Percentiles rank a stretch among this genome's conserved stretches.
phyloP scores from a whole-genome alignment of 2,113 vertebrate species.

The Actinemys pallida region DNA sequence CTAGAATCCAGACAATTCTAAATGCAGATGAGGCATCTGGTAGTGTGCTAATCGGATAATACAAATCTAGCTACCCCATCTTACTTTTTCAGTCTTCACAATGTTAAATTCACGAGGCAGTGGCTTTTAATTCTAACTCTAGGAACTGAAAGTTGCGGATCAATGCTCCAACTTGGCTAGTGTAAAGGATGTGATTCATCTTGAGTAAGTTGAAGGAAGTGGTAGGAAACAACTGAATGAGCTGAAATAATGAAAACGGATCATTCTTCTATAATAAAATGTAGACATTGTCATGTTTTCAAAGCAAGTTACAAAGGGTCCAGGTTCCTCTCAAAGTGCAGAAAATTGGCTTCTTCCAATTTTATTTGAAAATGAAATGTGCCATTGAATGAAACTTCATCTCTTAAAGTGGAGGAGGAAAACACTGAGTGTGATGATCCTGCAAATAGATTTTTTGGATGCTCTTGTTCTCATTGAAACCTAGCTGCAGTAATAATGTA shows the following conservation, averaged over 20 bases:
- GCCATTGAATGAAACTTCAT: neutral
- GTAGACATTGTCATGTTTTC: neutral
- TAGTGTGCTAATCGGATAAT: too few species aligned
- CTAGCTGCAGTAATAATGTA: neutral
- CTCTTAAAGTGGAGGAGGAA: neutral
- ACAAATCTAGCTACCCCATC: fast-evolving
- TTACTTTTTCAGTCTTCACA: neutral
- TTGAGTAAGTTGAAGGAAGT: neutral
- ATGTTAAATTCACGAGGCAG: neutral
- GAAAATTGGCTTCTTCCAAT: neutral
- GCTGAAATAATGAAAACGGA: neutral
- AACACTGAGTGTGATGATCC: neutral
- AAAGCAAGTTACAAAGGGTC: neutral
- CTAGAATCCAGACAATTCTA: neutral
- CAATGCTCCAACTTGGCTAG: neutral
- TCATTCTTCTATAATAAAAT: neutral
- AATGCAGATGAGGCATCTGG: neutral
- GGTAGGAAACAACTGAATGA: neutral
- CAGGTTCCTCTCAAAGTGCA: neutral
- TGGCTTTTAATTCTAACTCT: neutral
- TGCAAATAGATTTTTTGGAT: neutral
- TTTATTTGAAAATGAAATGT: neutral
- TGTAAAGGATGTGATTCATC: neutral
- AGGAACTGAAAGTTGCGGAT: neutral
- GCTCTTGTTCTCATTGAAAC: neutral